These are phyloP conservation scores for Xiphophorus maculatus DNA, from an alignment of 2,113 vertebrate species.

Conservation along the genomic window DNA sequence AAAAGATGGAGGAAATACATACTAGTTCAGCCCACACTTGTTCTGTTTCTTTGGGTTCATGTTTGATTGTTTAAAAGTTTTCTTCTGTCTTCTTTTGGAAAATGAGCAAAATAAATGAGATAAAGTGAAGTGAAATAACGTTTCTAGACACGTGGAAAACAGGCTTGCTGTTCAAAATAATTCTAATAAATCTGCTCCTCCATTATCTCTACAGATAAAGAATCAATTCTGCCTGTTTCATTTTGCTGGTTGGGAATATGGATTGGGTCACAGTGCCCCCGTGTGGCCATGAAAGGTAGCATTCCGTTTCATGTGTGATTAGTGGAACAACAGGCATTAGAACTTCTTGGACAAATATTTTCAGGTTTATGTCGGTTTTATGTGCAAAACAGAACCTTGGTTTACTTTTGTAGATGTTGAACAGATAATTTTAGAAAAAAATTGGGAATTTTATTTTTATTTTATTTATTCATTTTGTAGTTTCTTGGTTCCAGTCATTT, in stretches of 20 bases:
- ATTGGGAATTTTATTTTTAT: neutral
- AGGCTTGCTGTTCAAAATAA: neutral
- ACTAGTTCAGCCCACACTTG: neutral
- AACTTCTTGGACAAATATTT: constrained; percentile 28
- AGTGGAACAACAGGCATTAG: constrained; percentile 1
- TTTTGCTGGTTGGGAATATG: neutral
- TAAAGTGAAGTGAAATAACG: neutral
- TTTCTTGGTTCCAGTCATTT: constrained; percentile 1
- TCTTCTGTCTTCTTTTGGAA: neutral
- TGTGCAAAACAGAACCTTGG: constrained; percentile 1
- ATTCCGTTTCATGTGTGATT: neutral
- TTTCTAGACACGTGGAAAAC: neutral
- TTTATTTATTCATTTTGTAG: neutral
- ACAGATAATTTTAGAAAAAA: constrained; percentile 1
- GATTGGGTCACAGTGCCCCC: constrained; percentile 46
- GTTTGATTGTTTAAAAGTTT: neutral
- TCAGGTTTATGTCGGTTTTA: constrained; percentile 11
- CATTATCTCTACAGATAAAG: neutral
- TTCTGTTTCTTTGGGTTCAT: neutral
- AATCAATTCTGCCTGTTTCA: neutral
- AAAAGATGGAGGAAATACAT: neutral
- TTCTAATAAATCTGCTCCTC: neutral
- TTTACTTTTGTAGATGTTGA: constrained; percentile 8
- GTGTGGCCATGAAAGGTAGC: constrained; percentile 33
- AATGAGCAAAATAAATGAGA: neutral